These are phyloP conservation scores for Globodera ellingtonae DNA, from an alignment of 1,140 invertebrate genomes.

Conservation along the genomic window DNA sequence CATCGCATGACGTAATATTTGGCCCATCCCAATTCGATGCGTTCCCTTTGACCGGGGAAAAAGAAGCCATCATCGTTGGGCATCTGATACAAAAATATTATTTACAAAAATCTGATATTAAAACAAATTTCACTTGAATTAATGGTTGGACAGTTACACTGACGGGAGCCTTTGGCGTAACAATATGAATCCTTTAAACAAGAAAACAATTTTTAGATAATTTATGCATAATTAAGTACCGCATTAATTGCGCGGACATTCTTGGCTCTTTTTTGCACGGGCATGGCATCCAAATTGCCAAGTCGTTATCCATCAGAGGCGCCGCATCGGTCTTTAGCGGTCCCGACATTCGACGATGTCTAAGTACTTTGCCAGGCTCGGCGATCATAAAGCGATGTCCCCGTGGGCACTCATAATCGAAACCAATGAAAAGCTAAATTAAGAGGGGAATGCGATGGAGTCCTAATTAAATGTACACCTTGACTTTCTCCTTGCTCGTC, in stretches of 20 bases:
- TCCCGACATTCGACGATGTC: conserved; percentile 74
- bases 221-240: conserved; percentile 60
- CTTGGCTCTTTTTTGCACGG: conserved; percentile 65
- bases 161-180: conserved; percentile 86
- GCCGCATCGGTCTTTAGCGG: conserved; percentile 72
- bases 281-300: conserved; percentile 66
- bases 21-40: conserved; percentile 45
- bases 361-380: conserved; percentile 81
- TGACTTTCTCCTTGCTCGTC: conserved; percentile 65
- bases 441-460: neutral
- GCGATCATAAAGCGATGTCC: conserved; percentile 94
- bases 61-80: conserved; percentile 50
- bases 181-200: conserved; percentile 76
- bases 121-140: conserved; percentile 35
- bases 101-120: conserved; percentile 24
- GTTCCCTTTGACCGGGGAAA: conserved; percentile 44
- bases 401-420: conserved; percentile 92
- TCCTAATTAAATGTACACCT: conserved; percentile 40
- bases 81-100: conserved; percentile 16
- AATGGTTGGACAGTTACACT: conserved; percentile 71
- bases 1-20: conserved; percentile 59
- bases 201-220: neutral
- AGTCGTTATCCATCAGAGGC: conserved; percentile 40
- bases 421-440: conserved; percentile 85
- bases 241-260: conserved; percentile 80